Evolutionary conservation across 53 echinoderm and acorn worm species (phyloP), one percentile per base, ranked within the genome.

Genomic region (Patiria pectinifera): DNA sequence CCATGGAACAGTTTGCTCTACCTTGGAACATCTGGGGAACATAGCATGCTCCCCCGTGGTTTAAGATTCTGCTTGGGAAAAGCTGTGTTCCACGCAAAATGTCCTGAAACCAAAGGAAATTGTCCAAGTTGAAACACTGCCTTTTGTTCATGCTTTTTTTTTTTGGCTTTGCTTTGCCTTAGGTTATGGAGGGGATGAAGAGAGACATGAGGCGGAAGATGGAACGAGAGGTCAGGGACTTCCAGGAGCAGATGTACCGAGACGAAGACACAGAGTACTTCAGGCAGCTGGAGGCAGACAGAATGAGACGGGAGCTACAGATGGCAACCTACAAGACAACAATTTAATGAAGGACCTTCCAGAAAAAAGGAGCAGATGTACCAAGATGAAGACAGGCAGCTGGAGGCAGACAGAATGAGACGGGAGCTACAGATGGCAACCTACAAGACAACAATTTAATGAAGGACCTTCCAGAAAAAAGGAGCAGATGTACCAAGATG

Each of bases 251-350:
- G 83, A 87, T 98, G 69, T 93, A 95, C 83, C 91, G 92, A 21
- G 98, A 98, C 49, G 98, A 98, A 49, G 98, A 98, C 89, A 70
- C 95, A 2, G 96, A 94, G 11, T 95, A 98, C 91, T 98, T 95
- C 96, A 83, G 98, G 46, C 94, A 97, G 83, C 78, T 98, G 19
- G 98, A 98, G 79, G 96, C 98, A 0, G 98, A 98, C 18, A 82
- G 97, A 23, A 92, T 98, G 95, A 95, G 91, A 62, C 76, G 91
- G 12, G 93, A 94, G 48, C 86, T 98, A 22, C 93, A 97, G 71
- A 82, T 87, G 80, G 98, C 98, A 0, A 82, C 94, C 13, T 98
- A 98, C 89, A 98, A 98, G 83, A 94, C 98, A 45, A 45, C 62
- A 19, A 66, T 89, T 11, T 89, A 87, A 48, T 12, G 21, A 71